phyloP scores from a whole-genome alignment of 2,888 invertebrate genomes.

The Rotaria magnacalcarata region DNA sequence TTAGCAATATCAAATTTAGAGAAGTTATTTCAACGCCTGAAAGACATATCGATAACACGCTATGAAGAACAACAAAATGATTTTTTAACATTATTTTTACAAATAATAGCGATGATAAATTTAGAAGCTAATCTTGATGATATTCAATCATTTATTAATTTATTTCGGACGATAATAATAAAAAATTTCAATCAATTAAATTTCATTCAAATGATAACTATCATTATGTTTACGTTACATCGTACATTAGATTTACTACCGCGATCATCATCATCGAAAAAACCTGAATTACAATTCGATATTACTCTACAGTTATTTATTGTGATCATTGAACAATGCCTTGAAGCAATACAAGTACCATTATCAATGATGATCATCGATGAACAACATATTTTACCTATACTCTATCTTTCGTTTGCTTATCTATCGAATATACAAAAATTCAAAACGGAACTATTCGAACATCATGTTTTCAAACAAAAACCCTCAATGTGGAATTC shows the following conservation, averaged over 20 bases:
- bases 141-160: slow-evolving; percentile 30
- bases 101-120: slow-evolving; percentile 39
- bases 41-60: slow-evolving; percentile 37
- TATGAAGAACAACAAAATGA: slow-evolving; percentile 44
- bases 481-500: neutral
- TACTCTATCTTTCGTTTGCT: neutral
- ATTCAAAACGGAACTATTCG: neutral
- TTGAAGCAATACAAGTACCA: slow-evolving; percentile 11
- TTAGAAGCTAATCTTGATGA: neutral
- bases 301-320: slow-evolving; percentile 31
- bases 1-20: slow-evolving; percentile 75
- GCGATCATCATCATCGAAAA: neutral
- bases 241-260: slow-evolving; percentile 7
- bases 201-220: slow-evolving; percentile 39
- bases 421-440: neutral
- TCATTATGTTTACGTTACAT: slow-evolving; percentile 38
- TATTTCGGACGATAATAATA: slow-evolving; percentile 25
- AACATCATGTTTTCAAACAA: neutral
- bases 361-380: slow-evolving; percentile 20
- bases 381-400: neutral
- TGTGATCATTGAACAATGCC: neutral
- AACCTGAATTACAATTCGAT: slow-evolving; percentile 1
- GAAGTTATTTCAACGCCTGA: slow-evolving; percentile 62
- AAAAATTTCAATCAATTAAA: slow-evolving; percentile 34
- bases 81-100: slow-evolving; percentile 42